phyloP scores from a whole-genome alignment of 2,888 invertebrate genomes.

The Lithosia quadra region DNA sequence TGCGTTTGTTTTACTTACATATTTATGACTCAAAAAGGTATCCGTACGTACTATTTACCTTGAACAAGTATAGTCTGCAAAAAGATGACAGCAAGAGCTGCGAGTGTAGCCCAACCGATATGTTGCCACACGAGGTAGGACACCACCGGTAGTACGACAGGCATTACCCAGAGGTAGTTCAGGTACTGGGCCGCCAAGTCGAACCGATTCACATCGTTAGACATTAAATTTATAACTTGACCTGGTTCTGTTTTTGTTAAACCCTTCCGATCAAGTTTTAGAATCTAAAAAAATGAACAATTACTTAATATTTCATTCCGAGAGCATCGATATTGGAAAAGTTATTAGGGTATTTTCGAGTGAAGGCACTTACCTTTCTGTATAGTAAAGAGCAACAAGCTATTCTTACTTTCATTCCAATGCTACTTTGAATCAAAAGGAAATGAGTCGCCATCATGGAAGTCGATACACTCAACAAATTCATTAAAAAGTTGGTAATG shows the following conservation, averaged over 20 bases:
- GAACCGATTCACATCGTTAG: slow-evolving; percentile 94
- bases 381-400: slow-evolving; percentile 93
- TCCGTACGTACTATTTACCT: too few relatives aligned
- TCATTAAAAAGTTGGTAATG: slow-evolving; percentile 88
- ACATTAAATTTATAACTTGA: slow-evolving; percentile 93
- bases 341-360: neutral
- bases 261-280: slow-evolving; percentile 85
- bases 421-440: slow-evolving; percentile 85
- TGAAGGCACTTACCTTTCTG: slow-evolving; percentile 89
- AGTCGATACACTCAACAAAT: slow-evolving; percentile 85
- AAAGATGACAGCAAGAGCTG: slow-evolving; percentile 80
- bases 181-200: slow-evolving; percentile 90
- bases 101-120: slow-evolving; percentile 74
- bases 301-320: too few relatives aligned
- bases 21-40: too few relatives aligned
- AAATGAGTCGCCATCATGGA: slow-evolving; percentile 89
- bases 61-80: slow-evolving; percentile 88
- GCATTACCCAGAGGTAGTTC: slow-evolving; percentile 94
- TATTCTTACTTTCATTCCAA: slow-evolving; percentile 92
- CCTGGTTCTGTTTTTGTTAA: slow-evolving; percentile 89
- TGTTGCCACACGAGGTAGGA: slow-evolving; percentile 81
- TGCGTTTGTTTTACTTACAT: too few relatives aligned
- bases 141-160: slow-evolving; percentile 89
- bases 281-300: slow-evolving; percentile 63
- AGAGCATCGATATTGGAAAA: neutral